Percentiles rank a stretch among this genome's conserved stretches.
Conservation (phyloP, 2,888 invertebrate genomes). For the Sinelater perroti region DNA sequence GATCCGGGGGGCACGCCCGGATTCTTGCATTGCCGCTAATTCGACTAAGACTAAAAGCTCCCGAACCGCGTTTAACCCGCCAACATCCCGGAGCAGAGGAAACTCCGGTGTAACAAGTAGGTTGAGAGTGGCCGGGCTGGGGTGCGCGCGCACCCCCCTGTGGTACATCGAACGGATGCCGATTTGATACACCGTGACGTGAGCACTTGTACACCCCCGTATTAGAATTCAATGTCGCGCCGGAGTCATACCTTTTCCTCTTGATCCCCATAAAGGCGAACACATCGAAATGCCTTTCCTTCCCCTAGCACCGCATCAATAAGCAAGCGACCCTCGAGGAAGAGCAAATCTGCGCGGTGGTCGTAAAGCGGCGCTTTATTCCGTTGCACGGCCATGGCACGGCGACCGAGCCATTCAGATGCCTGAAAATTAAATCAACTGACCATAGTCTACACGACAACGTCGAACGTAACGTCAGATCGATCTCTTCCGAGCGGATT, state of each 20-base stretch:
- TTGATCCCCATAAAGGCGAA: too few relatives aligned
- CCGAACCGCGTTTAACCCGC: slow-evolving; percentile 44
- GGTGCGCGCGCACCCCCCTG: slow-evolving; percentile 53
- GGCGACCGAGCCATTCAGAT: too few relatives aligned
- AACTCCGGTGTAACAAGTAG: slow-evolving; percentile 61
- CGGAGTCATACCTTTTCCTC: neutral
- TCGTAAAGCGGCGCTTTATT: too few relatives aligned
- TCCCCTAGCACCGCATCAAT: too few relatives aligned
- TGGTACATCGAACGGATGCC: slow-evolving; percentile 48
- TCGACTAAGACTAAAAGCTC: slow-evolving; percentile 20
- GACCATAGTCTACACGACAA: too few relatives aligned
- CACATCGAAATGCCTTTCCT: too few relatives aligned
- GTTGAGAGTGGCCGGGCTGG: slow-evolving; percentile 56
- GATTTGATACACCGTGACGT: slow-evolving; percentile 34
- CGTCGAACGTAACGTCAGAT: neutral
- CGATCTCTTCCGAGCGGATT: slow-evolving; percentile 6
- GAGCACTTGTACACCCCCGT: slow-evolving; percentile 38
- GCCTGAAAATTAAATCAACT: neutral
- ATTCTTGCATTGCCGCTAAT: too few relatives aligned
- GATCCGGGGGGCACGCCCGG: too few relatives aligned
- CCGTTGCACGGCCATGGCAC: too few relatives aligned
- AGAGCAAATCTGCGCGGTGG: too few relatives aligned
- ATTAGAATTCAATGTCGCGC: slow-evolving; percentile 17
- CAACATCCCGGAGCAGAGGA: slow-evolving; percentile 57
- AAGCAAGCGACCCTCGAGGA: too few relatives aligned